Evolutionary conservation across 2,797 vertebrate genomes (phyloP), one percentile per base, ranked within the genome.

Genomic region (Lacerta viridis): DNA sequence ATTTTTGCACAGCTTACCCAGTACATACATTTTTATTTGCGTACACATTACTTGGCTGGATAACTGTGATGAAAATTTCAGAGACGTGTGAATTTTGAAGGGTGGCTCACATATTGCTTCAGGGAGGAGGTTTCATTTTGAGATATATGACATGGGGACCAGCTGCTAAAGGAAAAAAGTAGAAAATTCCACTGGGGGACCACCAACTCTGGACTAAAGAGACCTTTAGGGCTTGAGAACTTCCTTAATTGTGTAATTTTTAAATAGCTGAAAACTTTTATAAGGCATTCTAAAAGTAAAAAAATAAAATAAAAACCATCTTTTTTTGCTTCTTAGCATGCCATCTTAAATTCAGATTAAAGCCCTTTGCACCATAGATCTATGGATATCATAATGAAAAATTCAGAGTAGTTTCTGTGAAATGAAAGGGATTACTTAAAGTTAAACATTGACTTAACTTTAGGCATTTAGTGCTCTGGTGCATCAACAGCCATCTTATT

Each of bases 341-440:
- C 10, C 20, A 10, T 13, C n/a, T 20, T 64, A 75, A 82, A 64
- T 82, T 43, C 36, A 46, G 64, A 80, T 76, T 71, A 77, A 75
- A 55, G 36, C 20, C 23, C 46, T 69, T 76, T 81, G 23, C n/a
- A 39, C 66, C 33, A 13, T 79, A 91, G 75, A 50, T 25, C 84
- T 46, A 86, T 84, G 29, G 43, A 27, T 43, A 66, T 41, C 20
- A 6, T 33, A 43, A 46, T 10, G 68, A 91, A 84, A 46, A 86
- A 46, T 25, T 10, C 46, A 29, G 9, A n/a, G 25, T 18, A 5
- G 4, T 66, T 85, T 46, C 39, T 41, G 55, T 39, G 77, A 23
- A 79, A 80, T 46, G 75, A 88, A 75, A 2, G 20, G 89, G 33
- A 83, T 85, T 93, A 71, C 29, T 89, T 90, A 76, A 83, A 88